Percentiles rank a stretch among this genome's conserved stretches.
Evolutionary conservation across 2,888 invertebrate species (phyloP).

Genomic region (Pocota personata): DNA sequence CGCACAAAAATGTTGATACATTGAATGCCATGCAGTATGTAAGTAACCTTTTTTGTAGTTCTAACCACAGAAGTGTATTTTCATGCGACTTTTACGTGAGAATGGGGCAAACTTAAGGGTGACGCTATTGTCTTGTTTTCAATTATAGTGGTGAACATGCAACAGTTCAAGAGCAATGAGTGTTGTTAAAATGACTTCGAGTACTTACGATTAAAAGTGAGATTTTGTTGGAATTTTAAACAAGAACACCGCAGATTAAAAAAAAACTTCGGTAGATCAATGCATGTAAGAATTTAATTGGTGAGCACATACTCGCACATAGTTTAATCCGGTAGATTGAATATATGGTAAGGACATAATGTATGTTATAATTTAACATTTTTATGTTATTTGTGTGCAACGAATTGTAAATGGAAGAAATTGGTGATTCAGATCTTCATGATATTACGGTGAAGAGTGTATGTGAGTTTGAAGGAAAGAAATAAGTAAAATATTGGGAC

Average conservation of each 20-base stretch:
- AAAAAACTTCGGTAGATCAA: neutral
- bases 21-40: constrained; percentile 25
- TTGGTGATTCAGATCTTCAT: too few relatives aligned
- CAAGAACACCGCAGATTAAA: neutral
- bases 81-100: constrained; percentile 28
- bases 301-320: too few relatives aligned
- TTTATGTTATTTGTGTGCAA: too few relatives aligned
- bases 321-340: neutral
- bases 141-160: constrained; percentile 56
- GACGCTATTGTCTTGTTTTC: constrained; percentile 43
- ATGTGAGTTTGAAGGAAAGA: too few relatives aligned
- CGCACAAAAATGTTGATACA: constrained; percentile 60
- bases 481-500: too few relatives aligned
- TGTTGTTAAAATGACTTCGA: constrained; percentile 46
- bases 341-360: neutral
- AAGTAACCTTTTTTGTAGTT: constrained; percentile 26
- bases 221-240: constrained; percentile 1
- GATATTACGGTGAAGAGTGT: too few relatives aligned
- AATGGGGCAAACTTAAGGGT: constrained; percentile 47
- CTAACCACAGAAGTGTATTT: constrained; percentile 49
- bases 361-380: too few relatives aligned
- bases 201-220: constrained; percentile 43
- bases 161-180: constrained; percentile 46
- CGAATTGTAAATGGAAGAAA: too few relatives aligned
- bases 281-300: neutral